phyloP scores from a whole-genome alignment of 1,140 invertebrate species.

The Drosophila melanogaster region Release_6_plus_ISO1_MT NC_004354.4:4690501-4691000 shows the following conservation, averaged over 20 bases:
- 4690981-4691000: neutral
- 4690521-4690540: neutral
- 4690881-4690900: constrained; percentile 55
- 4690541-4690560: constrained; percentile 30
- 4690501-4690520: neutral
- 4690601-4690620: neutral
- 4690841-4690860: neutral
- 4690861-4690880: no score
- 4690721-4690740: constrained; percentile 26
- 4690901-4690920: constrained; percentile 40
- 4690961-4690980: neutral
- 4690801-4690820: constrained; percentile 50
- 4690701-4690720: constrained; percentile 37
- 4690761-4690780: constrained; percentile 17
- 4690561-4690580: constrained; percentile 26
- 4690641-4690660: neutral
- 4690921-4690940: constrained; percentile 34
- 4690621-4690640: neutral
- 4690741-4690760: constrained; percentile 12
- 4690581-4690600: neutral
- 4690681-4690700: constrained; percentile 27
- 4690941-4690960: constrained; percentile 22
- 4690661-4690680: constrained; percentile 8
- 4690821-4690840: constrained; percentile 22
- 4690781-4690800: constrained; percentile 46